phyloP scores from a whole-genome alignment of 2,888 invertebrate genomes.

The Dryococelus australis region DNA sequence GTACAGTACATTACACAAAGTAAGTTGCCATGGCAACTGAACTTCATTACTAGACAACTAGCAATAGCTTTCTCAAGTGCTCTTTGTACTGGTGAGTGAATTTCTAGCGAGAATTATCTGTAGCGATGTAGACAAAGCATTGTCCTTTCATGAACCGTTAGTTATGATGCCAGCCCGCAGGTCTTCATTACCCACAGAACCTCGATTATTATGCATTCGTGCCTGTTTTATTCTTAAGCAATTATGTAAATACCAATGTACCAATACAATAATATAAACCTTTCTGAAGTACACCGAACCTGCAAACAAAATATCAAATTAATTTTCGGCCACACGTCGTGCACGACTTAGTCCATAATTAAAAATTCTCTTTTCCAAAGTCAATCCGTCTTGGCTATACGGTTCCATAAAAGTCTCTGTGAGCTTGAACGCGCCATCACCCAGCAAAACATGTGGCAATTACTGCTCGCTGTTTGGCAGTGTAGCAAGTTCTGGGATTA shows the following conservation, averaged over 20 bases:
- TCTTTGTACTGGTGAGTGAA: neutral
- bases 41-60: neutral
- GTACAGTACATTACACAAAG: neutral
- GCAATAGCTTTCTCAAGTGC: neutral
- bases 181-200: neutral
- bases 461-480: too few relatives aligned
- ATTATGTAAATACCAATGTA: neutral
- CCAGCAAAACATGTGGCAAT: too few relatives aligned
- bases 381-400: too few relatives aligned
- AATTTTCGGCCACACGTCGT: neutral
- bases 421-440: too few relatives aligned
- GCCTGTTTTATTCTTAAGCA: neutral
- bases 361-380: too few relatives aligned
- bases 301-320: too few relatives aligned
- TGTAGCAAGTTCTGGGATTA: too few relatives aligned
- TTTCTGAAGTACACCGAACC: constrained; percentile 3
- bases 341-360: too few relatives aligned
- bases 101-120: neutral
- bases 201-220: neutral
- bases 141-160: neutral
- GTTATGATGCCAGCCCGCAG: neutral
- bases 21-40: neutral
- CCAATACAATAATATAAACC: neutral
- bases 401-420: too few relatives aligned
- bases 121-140: neutral